Percentiles rank a stretch among this genome's conserved stretches.
Conservation (phyloP, 2,888 invertebrate genomes). For the Podabrus alpinus region DNA sequence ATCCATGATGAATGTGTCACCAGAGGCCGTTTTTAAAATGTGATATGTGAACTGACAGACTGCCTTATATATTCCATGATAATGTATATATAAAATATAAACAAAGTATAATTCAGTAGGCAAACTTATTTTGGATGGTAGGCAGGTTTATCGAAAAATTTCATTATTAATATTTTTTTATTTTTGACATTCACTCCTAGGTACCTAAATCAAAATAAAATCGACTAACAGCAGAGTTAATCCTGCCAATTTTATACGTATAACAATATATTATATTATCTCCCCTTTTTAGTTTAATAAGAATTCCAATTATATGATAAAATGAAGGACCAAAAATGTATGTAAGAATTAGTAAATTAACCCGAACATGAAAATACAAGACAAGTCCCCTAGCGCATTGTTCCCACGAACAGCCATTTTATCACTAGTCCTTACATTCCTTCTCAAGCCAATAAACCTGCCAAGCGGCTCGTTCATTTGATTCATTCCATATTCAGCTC, state of each 20-base stretch:
- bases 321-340: neutral
- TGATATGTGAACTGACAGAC: slow-evolving; percentile 45
- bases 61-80: slow-evolving; percentile 42
- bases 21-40: slow-evolving; percentile 47
- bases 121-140: neutral
- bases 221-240: neutral
- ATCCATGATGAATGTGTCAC: slow-evolving; percentile 46
- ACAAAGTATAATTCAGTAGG: slow-evolving; percentile 15
- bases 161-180: neutral
- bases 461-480: slow-evolving; percentile 54
- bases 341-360: slow-evolving; percentile 31
- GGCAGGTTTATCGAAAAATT: neutral
- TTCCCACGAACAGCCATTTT: slow-evolving; percentile 55
- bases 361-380: slow-evolving; percentile 47
- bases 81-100: slow-evolving; percentile 38
- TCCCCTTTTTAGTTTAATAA: neutral
- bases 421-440: slow-evolving; percentile 50
- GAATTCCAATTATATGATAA: neutral
- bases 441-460: slow-evolving; percentile 54
- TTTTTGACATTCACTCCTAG: neutral
- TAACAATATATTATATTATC: too few species aligned
- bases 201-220: neutral
- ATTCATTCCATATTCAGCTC: slow-evolving; percentile 55
- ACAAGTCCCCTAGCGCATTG: slow-evolving; percentile 52
- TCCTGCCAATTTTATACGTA: neutral